Evolutionary conservation across 1,140 invertebrate genomes (phyloP), one percentile per base, ranked within the genome.

Genomic region (Conus ventricosus): DNA sequence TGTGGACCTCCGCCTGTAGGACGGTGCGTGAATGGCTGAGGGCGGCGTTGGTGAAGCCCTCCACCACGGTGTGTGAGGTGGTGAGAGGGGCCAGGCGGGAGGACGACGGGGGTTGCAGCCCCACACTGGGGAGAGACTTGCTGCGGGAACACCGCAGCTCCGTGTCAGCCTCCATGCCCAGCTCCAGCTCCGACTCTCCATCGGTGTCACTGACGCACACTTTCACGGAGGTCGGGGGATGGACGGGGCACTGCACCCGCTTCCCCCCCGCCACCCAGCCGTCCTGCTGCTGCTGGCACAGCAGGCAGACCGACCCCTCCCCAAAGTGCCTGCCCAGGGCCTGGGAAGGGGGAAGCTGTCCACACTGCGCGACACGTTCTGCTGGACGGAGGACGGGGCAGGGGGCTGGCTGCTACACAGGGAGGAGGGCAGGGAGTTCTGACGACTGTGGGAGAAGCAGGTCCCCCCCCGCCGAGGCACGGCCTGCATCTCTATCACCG

Each of bases 1-100:
- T 93, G 76, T 94, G 93, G 17, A 94, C 93, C 71, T 94, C 93
- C 7, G 93, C 93, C 51, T 94, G 92, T 67, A 93, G 91, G 27
- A 94, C 90, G 81, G 93, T 94, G 57, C 92, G 92, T 17, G 93
- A 93, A 63, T 90, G 91, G 55, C 91, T 91, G 39, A 92, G 87
- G 75, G 84, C 75, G 39, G 71, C 6, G 55, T 60, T 85, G 54
- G 27, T 78, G 67, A 57, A 89, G 8, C 85, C 85, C 8, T 87
- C 71, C 27, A 57, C 51, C 17, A 25, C 71, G n/a, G 71, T 89
- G 51, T 85, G 88, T 17, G 67, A 67, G 17, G 82, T 75, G n/a
- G 81, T n/a, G 11, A 84, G 25, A 5, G 53, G 54, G 51, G 82
- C 27, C 25, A 67, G 81, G 82, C 63, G 71, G 23, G 67, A 27